These are phyloP conservation scores for Phasia obesa DNA, from an alignment of 2,888 invertebrate genomes.

Conservation along the genomic window DNA sequence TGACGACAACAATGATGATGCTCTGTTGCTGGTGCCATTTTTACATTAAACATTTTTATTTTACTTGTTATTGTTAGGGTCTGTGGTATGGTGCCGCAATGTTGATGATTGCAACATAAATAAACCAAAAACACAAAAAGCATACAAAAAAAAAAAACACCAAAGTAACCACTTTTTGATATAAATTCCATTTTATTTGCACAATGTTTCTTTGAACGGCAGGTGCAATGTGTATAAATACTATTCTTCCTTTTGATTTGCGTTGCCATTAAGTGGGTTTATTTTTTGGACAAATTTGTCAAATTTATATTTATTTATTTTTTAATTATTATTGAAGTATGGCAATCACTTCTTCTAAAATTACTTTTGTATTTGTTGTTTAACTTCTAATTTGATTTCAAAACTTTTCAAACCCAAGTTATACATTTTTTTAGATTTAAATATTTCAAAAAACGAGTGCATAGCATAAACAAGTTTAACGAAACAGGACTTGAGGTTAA, in stretches of 20 bases:
- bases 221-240: constrained; percentile 48
- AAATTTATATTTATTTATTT: no score
- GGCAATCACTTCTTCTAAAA: no score
- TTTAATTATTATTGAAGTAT: no score
- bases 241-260: not conserved
- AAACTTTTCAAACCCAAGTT: no score
- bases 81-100: constrained; percentile 31
- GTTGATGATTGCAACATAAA: constrained; percentile 41
- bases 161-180: constrained; percentile 32
- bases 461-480: no score
- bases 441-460: no score
- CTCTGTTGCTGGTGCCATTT: constrained; percentile 8
- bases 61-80: constrained; percentile 12
- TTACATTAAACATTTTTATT: constrained; percentile 12
- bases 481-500: no score
- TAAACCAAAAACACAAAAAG: constrained; percentile 30
- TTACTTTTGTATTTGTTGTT: no score
- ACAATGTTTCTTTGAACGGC: constrained; percentile 55
- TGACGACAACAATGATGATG: constrained; percentile 4
- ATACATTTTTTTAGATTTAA: no score
- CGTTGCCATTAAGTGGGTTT: not conserved
- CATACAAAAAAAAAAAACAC: constrained; percentile 20
- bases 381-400: no score
- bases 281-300: not conserved
- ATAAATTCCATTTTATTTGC: constrained; percentile 48